phyloP scores from a whole-genome alignment of 1,140 invertebrate species.

The Cydia pomonella region DNA sequence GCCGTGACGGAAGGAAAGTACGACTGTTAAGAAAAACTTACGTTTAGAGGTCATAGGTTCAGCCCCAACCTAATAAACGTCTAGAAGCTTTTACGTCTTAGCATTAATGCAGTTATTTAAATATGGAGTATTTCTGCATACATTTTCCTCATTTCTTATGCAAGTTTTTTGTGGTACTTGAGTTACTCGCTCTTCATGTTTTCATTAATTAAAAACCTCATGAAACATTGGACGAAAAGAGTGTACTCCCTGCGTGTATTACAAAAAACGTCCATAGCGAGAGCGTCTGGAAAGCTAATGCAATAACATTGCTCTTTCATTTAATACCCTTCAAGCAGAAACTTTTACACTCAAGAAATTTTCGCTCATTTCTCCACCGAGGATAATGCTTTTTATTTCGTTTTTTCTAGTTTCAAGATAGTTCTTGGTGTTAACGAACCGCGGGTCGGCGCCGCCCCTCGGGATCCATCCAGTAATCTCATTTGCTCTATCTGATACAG shows the following conservation, averaged over 20 bases:
- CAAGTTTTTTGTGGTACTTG: neutral
- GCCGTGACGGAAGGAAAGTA: neutral
- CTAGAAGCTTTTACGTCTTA: neutral
- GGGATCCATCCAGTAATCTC: constrained; percentile 23
- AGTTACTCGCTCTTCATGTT: neutral
- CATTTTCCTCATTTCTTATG: no score
- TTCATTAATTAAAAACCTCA: neutral
- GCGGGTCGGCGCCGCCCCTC: constrained; percentile 13
- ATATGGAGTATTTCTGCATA: no score
- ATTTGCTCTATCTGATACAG: constrained; percentile 20
- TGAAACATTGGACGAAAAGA: neutral
- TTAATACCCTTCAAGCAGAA: constrained; percentile 23
- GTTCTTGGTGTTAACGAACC: constrained; percentile 10
- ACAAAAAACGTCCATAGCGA: neutral
- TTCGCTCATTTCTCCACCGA: constrained; percentile 17
- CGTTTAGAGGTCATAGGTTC: neutral
- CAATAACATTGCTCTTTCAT: constrained; percentile 17
- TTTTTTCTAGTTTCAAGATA: constrained; percentile 24
- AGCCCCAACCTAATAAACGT: neutral
- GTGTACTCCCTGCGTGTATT: neutral
- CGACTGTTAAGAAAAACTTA: neutral
- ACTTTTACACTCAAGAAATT: constrained; percentile 28
- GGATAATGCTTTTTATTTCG: constrained; percentile 5
- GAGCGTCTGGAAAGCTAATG: constrained; percentile 6
- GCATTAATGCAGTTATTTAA: no score